Conservation (phyloP, 2,797 vertebrate species). For the Tinamus major region DNA sequence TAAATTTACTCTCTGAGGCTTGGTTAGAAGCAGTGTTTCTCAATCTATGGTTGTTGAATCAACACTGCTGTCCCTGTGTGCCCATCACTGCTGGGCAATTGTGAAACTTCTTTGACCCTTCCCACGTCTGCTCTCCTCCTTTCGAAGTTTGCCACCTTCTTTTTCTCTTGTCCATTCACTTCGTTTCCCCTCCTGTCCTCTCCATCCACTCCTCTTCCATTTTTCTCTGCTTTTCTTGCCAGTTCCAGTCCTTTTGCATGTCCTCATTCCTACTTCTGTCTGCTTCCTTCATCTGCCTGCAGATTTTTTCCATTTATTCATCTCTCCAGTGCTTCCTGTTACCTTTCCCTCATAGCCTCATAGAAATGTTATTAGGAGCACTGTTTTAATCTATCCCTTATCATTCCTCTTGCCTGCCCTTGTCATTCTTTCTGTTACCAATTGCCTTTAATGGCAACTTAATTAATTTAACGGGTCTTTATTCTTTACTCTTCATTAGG, state of each 20-base stretch:
- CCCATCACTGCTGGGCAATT: not conserved
- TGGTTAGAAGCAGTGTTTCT: conserved; percentile 20
- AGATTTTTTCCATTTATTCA: not conserved
- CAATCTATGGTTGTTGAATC: conserved; percentile 27
- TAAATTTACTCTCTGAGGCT: conserved; percentile 21
- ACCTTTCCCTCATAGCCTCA: not conserved
- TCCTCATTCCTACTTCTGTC: not conserved
- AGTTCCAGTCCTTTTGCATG: not conserved
- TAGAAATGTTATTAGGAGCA: not conserved
- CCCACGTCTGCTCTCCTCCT: not conserved
- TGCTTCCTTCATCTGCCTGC: not conserved
- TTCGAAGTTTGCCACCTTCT: not conserved
- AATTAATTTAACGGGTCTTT: not conserved
- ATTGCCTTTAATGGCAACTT: not conserved
- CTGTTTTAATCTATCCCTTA: not conserved
- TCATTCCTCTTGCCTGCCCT: not conserved
- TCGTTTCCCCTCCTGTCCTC: not conserved
- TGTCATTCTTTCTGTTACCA: not conserved
- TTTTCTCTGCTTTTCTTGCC: not conserved
- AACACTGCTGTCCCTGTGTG: not conserved
- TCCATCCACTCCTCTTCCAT: not conserved
- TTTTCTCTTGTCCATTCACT: not conserved
- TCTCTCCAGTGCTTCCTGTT: not conserved
- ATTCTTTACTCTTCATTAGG: not conserved
- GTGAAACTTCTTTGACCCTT: conserved; percentile 16